Conservation (phyloP, 1,140 invertebrate genomes). For the Phenacoccus solenopsis region DNA sequence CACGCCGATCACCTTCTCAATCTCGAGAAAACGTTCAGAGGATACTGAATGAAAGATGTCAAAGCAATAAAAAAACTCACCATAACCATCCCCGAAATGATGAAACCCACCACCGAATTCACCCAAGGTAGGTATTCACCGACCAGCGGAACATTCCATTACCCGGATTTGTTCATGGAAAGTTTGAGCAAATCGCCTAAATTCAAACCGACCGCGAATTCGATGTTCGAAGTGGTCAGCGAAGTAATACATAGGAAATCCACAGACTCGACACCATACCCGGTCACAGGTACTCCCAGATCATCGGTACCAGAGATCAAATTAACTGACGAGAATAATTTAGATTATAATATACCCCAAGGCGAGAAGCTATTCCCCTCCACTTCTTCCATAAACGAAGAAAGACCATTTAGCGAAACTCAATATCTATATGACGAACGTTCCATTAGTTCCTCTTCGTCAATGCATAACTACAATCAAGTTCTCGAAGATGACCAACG, state of each 20-base stretch:
- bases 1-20: not conserved
- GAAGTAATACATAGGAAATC: not conserved
- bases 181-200: constrained; percentile 9
- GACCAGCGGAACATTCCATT: constrained; percentile 5
- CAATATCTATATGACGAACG: no score
- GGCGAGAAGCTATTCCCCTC: not conserved
- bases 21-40: not conserved
- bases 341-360: not conserved
- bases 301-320: not conserved
- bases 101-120: not conserved
- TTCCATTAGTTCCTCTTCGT: no score
- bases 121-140: not conserved
- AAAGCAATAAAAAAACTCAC: not conserved
- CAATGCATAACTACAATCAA: no score
- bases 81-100: not conserved
- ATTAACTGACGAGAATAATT: not conserved
- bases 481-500: not conserved
- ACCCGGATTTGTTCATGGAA: constrained; percentile 11
- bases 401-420: no score
- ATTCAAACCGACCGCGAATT: not conserved
- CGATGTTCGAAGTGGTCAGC: not conserved
- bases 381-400: not conserved
- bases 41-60: not conserved
- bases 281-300: not conserved
- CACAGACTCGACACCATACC: no score